Base-by-base conservation (phyloP, 2,113 vertebrate species). In the human (Homo sapiens) region DNA sequence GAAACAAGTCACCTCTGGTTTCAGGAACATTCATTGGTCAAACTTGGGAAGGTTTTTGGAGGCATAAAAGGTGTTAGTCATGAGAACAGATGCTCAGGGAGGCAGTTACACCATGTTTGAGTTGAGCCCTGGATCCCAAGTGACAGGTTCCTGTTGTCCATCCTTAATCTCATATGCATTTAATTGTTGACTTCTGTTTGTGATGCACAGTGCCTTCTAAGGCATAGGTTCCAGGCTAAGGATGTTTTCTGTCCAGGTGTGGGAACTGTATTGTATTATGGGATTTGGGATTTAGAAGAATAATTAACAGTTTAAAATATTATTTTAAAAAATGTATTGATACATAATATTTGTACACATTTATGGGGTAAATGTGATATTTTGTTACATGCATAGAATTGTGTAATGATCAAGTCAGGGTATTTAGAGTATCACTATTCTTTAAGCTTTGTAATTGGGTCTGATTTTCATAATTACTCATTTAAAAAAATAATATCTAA, bases 121-220 rank as follows among this genome's bases (percentile, higher is more conserved):
- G 12, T 27, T 0, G 7, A 48, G 23, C 11, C 10, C 40, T 11
- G 3, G 23, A 38, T 16, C 2, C 32, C 16, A 2, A 18, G 3
- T 0, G 6, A 61, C 40, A 22, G 7, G 16, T 38, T 11, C 30
- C 79, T 2, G 1, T 16, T 12, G 17, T 40, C 48, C 8, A 22
- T 18, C 32, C 55, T 35, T 14, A 32, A 57, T 22, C 8, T 30
- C 13, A 3, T 3, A 9, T 25, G 12, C 7, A 7, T 59, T 27
- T 59, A 12, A 20, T 25, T 23, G 32, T 25, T 61, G 81, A 14
- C 32, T 48, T 59, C 23, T 23, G 25, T 64, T 30, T 84, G 20
- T 43, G 30, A 68, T 6, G 25, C 35, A 52, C 23, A n/a, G 52
- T 25, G 30, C 43, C 89, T 5, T 13, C 0, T 16, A 11, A 14